These are phyloP conservation scores for Chamaedrilus cognettii DNA, from an alignment of 2,888 invertebrate species.

Conservation along the genomic window DNA sequence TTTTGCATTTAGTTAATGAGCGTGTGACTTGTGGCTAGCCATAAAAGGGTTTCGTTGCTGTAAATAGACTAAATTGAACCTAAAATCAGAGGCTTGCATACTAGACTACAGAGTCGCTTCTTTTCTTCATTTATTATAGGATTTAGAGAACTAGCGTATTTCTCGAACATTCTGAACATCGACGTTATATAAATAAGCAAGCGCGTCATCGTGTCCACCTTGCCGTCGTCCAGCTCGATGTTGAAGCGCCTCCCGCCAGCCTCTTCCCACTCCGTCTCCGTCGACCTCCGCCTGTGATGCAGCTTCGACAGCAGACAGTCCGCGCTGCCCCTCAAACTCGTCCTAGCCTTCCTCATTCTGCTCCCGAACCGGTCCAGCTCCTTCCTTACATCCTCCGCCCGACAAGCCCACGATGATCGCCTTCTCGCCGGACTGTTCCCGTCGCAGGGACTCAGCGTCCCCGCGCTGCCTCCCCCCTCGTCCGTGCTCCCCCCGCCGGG, in stretches of 20 bases:
- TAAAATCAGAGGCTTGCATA: too few species aligned
- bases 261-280: background rate
- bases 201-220: too few species aligned
- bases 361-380: background rate
- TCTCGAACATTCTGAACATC: too few species aligned
- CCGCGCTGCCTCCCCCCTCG: background rate
- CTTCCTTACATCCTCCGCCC: background rate
- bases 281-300: background rate
- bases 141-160: too few species aligned
- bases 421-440: background rate
- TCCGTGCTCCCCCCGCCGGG: background rate
- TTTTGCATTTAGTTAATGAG: too few species aligned
- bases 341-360: background rate
- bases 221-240: background rate
- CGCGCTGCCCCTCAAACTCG: slow-evolving; percentile 15
- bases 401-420: background rate
- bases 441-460: background rate
- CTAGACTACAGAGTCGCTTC: too few species aligned
- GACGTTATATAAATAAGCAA: too few species aligned
- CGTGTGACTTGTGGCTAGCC: too few species aligned
- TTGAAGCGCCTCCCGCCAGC: background rate
- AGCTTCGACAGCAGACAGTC: slow-evolving; percentile 14
- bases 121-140: too few species aligned
- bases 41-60: too few species aligned
- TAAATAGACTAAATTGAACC: too few species aligned